Evolutionary conservation across 2,113 vertebrate genomes (phyloP), one percentile per base, ranked within the genome.

Genomic region (Rhinopomastus cyanomelas): DNA sequence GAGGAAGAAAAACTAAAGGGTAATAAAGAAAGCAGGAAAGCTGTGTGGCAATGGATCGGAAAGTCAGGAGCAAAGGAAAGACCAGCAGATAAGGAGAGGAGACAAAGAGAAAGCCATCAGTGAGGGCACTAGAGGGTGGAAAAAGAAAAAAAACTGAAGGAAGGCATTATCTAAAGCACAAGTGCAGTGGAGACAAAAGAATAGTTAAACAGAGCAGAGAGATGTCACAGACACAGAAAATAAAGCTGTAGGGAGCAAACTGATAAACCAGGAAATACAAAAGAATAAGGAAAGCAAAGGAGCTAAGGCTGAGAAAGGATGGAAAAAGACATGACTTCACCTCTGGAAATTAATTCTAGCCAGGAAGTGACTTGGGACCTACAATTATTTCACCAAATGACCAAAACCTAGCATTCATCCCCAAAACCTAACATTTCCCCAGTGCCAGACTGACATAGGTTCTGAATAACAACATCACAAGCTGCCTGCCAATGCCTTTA

Each of bases 71-170:
- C 30, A 86, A 74, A 65, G 52, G 52, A 89, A 80, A 85, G 59
- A 92, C 80, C n/a, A 80, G 73, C 76, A 93, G 92, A 78, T 71
- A 83, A 48, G 12, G 53, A 87, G 36, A 15, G 42, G 4, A 92
- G n/a, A 18, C 82, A 87, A 80, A 76, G 34, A 83, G 34, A 77
- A 89, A 92, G 64, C 52, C 59, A 93, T 92, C 76, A 91, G 76
- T 94, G 56, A 87, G 89, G 68, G 87, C 30, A 92, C n/a, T 6
- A 89, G 76, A 87, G 82, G 51, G 87, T 83, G 85, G 60, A 93
- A 89, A 92, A 88, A 83, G 60, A 93, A 92, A 85, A 88, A 30
- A 55, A 89, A 51, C 69, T 42, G 36, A 89, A 85, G 25, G 19
- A 15, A 89, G 21, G 44, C 30, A 86, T 85, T 68, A 72, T 62